Conservation (phyloP, 2,797 vertebrate species). For the Rhodeus uyekii region DNA sequence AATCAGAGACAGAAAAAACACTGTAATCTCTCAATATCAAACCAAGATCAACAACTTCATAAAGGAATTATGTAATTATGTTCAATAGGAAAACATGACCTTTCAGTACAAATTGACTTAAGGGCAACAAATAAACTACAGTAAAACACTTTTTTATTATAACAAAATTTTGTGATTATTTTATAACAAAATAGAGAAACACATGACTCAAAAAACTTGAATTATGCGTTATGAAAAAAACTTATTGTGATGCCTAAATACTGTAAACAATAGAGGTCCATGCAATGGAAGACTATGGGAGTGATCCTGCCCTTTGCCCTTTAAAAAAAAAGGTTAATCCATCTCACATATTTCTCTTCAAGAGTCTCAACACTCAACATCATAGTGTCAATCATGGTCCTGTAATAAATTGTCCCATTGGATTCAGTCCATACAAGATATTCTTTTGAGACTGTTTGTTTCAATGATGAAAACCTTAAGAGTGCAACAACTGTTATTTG, state of each 20-base stretch:
- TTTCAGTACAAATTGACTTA: too few species aligned
- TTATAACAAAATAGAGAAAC: background rate
- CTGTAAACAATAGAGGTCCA: background rate
- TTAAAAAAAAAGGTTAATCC: constrained; percentile 55
- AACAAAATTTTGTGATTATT: background rate
- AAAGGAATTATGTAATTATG: background rate
- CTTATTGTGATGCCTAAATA: background rate
- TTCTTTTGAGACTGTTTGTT: background rate
- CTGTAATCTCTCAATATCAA: constrained; percentile 23
- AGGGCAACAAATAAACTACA: too few species aligned
- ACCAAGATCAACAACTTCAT: constrained; percentile 22
- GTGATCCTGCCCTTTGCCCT: constrained; percentile 44
- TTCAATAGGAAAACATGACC: background rate
- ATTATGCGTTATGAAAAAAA: background rate
- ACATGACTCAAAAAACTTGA: background rate
- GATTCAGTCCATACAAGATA: background rate
- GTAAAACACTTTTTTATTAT: too few species aligned
- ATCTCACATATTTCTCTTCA: constrained; percentile 48
- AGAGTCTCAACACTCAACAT: constrained; percentile 43
- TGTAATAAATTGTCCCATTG: background rate
- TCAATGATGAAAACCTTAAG: background rate
- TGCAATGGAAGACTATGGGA: constrained; percentile 23
- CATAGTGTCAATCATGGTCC: constrained; percentile 43
- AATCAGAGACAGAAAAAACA: constrained; percentile 39
- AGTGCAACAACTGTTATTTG: background rate